Percentiles rank a stretch among this genome's conserved stretches.
Evolutionary conservation across 2,888 invertebrate genomes (phyloP).

Genomic region (Papilio elwesi): DNA sequence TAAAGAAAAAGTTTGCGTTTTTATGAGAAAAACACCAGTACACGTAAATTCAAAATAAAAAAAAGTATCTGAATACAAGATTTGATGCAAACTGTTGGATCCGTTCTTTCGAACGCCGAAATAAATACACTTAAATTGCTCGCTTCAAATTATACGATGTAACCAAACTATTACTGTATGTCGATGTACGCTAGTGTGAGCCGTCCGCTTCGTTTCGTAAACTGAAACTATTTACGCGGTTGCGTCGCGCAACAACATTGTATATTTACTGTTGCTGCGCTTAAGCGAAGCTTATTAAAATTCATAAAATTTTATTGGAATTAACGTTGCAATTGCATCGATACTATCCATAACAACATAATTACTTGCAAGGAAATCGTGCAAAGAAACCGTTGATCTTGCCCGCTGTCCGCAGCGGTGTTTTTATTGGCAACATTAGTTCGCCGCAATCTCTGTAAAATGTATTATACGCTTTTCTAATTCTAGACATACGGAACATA

Average conservation of each 20-base stretch:
- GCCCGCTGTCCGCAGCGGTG: conserved; percentile 30
- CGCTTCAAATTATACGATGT: neutral
- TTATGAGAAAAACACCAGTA: too few species aligned
- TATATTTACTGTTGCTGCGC: conserved; percentile 36
- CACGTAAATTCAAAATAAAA: too few species aligned
- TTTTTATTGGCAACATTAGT: conserved; percentile 29
- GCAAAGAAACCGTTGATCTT: conserved; percentile 26
- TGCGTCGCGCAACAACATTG: conserved; percentile 21
- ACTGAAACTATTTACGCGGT: conserved; percentile 17
- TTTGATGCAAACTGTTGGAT: too few species aligned
- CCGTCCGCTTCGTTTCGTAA: conserved; percentile 18
- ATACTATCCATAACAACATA: conserved; percentile 34
- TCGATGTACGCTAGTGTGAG: conserved; percentile 9
- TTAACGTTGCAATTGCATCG: conserved; percentile 32
- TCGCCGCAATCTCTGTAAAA: neutral
- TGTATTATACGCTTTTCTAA: conserved; percentile 1
- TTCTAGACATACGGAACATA: neutral
- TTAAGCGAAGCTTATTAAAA: conserved; percentile 33
- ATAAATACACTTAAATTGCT: too few species aligned
- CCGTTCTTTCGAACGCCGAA: too few species aligned
- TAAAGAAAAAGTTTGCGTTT: too few species aligned
- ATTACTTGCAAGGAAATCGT: conserved; percentile 32
- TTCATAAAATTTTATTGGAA: conserved; percentile 39
- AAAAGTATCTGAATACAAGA: too few species aligned
- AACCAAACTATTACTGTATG: neutral